Evolutionary conservation across 1,140 invertebrate species (phyloP), one percentile per base, ranked within the genome.

Genomic region (Sminthurides bifidus): DNA sequence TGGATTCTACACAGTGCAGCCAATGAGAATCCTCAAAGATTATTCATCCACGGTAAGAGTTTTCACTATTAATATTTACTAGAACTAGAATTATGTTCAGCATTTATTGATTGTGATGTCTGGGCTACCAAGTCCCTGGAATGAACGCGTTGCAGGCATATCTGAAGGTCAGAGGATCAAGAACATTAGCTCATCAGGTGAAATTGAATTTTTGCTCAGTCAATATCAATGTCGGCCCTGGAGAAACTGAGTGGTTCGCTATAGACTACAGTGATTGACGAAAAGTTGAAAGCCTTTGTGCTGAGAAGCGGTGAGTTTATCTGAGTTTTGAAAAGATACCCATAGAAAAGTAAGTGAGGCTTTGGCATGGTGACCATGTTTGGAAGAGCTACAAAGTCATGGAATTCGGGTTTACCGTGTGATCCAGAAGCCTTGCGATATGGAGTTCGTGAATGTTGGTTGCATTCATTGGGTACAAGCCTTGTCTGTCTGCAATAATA

Each of bases 131-230:
- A 17, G 72, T 78, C 27, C 68, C 75, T 15, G 77, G 77, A 8
- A 76, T 78, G 73, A 78, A 78, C 62, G 75, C 75, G 1, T 74
- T 79, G 15, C 76, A 79, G 65, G 64, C 78, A n/a, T 77, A 77
- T 67, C 75, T 79, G 74, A 78, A 79, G 26, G 65, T 62, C 14
- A 63, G 68, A 12, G 71, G 72, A 0, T 66, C 60, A 17, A 53
- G 70, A 46, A 73, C 70, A 0, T 68, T 70, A 10, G 70, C 73
- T n/a, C 77, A 79, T 60, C 73, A 78, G 56, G 77, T 77, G 57
- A 77, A 78, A 59, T 75, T 76, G 62, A 75, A 73, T 54, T 76
- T 77, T 59, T 76, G 75, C 49, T 71, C 73, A 6, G 68, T 78
- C 6, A 78, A 78, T 63, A 71, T 78, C 26, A 78, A 79, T 66